A percentile compares a stretch with the other conserved stretches of the same genome.
Evolutionary conservation across 1,140 invertebrate genomes (phyloP).

Genomic region (Drosophila bifasciata): DNA sequence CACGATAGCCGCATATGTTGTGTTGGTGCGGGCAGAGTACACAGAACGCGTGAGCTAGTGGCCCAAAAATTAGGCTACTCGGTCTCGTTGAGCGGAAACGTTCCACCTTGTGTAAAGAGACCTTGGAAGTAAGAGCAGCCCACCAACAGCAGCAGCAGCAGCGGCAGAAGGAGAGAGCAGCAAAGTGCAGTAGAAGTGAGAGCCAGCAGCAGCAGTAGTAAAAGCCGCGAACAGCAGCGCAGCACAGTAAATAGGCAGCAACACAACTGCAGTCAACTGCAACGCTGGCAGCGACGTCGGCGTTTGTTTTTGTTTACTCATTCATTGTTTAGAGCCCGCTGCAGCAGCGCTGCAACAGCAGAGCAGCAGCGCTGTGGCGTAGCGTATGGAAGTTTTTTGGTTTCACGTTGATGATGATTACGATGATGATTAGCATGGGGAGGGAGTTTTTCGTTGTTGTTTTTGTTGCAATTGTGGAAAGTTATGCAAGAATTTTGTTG

Average conservation of each 20-base stretch:
- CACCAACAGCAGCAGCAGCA: slow-evolving; percentile 4
- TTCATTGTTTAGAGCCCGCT: slow-evolving; percentile 71
- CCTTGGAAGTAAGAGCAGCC: too few relatives aligned
- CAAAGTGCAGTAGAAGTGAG: too few relatives aligned
- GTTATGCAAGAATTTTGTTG: slow-evolving; percentile 66
- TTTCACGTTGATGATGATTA: slow-evolving; percentile 9
- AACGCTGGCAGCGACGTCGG: slow-evolving; percentile 45
- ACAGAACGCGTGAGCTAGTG: too few relatives aligned
- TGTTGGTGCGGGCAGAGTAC: too few relatives aligned
- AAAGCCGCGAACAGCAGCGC: slow-evolving; percentile 5
- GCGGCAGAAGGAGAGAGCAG: too few relatives aligned
- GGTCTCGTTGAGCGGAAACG: too few relatives aligned
- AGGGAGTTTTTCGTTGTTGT: slow-evolving; percentile 16
- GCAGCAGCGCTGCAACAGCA: too few relatives aligned
- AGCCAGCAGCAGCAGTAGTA: slow-evolving; percentile 9
- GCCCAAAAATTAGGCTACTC: too few relatives aligned
- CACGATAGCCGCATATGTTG: too few relatives aligned
- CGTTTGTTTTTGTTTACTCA: slow-evolving; percentile 80
- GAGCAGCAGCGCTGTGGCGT: slow-evolving; percentile 38
- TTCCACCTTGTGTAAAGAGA: too few relatives aligned
- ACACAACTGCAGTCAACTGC: slow-evolving; percentile 19
- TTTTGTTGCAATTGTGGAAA: slow-evolving; percentile 28
- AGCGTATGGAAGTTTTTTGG: slow-evolving; percentile 59
- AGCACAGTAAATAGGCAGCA: too few relatives aligned
- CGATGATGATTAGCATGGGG: slow-evolving; percentile 13